Conservation (phyloP, 2,797 vertebrate genomes). For the Hypotaenidia philippensis region DNA sequence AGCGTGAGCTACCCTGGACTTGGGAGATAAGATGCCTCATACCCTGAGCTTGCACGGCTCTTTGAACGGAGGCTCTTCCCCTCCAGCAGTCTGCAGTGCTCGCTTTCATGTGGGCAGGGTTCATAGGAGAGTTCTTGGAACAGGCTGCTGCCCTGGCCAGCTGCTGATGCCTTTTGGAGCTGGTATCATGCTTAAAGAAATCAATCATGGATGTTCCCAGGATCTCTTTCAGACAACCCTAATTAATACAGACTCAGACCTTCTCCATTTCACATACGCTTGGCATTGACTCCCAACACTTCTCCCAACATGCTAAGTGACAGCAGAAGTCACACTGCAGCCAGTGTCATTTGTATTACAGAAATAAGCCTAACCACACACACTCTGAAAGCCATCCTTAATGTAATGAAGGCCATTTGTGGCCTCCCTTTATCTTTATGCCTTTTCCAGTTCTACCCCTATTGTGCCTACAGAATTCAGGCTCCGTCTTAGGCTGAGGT, state of each 20-base stretch:
- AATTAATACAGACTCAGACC: not conserved
- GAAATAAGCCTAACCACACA: not conserved
- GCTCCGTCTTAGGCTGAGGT: not conserved
- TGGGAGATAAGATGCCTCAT: not conserved
- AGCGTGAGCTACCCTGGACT: not conserved
- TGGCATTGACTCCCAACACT: not conserved
- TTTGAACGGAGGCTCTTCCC: conserved; percentile 5
- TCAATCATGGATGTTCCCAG: not conserved
- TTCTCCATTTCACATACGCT: not conserved
- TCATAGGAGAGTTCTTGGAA: not conserved
- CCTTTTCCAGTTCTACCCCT: conserved; percentile 12
- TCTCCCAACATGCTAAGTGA: not conserved
- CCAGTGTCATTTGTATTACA: not conserved
- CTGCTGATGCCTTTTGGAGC: not conserved
- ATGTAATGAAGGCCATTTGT: not conserved
- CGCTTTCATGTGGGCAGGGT: not conserved
- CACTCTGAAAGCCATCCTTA: not conserved
- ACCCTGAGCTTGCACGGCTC: not conserved
- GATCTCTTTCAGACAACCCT: not conserved
- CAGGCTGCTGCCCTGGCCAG: not conserved
- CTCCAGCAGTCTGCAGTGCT: not conserved
- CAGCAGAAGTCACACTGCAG: conserved; percentile 4
- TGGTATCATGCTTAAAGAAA: not conserved
- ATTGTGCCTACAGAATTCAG: conserved; percentile 22
- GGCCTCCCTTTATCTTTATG: conserved; percentile 22